Conservation (phyloP, 2,888 invertebrate genomes). For the Panzeria rudis region DNA sequence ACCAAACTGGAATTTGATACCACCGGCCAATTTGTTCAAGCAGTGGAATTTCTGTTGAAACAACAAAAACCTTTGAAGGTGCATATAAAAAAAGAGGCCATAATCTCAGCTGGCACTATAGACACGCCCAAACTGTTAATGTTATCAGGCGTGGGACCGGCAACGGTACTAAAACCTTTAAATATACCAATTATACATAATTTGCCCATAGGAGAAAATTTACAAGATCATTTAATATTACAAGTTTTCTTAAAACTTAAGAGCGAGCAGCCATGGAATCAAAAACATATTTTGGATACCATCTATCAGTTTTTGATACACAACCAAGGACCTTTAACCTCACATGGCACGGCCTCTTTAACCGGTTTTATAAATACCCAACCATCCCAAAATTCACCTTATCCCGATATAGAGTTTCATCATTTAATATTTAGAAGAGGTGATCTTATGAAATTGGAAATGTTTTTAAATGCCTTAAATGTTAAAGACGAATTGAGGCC, state of each 20-base stretch:
- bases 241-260: conserved; percentile 78
- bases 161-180: conserved; percentile 72
- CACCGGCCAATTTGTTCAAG: conserved; percentile 82
- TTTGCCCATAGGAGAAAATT: conserved; percentile 87
- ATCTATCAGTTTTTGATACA: conserved; percentile 83
- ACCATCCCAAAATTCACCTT: conserved; percentile 82
- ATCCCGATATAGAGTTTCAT: conserved; percentile 85
- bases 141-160: conserved; percentile 79
- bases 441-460: conserved; percentile 58
- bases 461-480: conserved; percentile 64
- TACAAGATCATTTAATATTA: conserved; percentile 90
- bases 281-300: conserved; percentile 76
- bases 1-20: conserved; percentile 85
- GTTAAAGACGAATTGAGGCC: conserved; percentile 70
- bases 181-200: conserved; percentile 75
- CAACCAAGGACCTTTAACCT: conserved; percentile 84
- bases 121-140: conserved; percentile 77
- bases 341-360: conserved; percentile 81
- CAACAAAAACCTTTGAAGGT: conserved; percentile 72
- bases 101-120: conserved; percentile 78
- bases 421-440: conserved; percentile 77
- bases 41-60: conserved; percentile 85
- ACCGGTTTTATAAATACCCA: conserved; percentile 85
- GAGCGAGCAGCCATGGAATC: background rate
- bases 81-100: conserved; percentile 74